These are phyloP conservation scores for Drosophila ambigua DNA, from an alignment of 1,140 invertebrate species.

Conservation along the genomic window DNA sequence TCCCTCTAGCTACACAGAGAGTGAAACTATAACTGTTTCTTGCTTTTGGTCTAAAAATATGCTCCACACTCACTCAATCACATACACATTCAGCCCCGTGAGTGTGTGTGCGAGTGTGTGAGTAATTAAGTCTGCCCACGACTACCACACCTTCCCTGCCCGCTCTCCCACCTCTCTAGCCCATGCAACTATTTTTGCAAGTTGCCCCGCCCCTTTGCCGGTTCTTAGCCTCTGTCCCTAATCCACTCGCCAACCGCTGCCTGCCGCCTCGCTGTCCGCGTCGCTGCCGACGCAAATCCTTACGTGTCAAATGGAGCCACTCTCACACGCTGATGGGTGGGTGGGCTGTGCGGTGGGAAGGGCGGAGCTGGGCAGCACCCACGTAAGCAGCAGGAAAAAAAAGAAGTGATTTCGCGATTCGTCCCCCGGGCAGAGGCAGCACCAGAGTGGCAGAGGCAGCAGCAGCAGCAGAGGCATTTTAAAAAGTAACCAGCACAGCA, in stretches of 20 bases:
- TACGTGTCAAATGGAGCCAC: conserved; percentile 65
- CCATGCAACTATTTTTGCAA: conserved; percentile 62
- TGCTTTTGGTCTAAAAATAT: conserved; percentile 66
- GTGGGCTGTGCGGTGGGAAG: conserved; percentile 32
- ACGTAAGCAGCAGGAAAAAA: conserved; percentile 65
- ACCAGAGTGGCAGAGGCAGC: background rate
- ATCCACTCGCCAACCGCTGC: conserved; percentile 31
- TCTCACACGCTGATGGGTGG: background rate
- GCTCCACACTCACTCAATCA: conserved; percentile 13
- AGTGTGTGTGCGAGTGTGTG: conserved; percentile 22
- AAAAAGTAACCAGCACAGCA: background rate
- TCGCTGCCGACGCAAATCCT: conserved; percentile 68
- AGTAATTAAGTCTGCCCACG: conserved; percentile 75
- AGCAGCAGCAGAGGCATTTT: conserved; percentile 12
- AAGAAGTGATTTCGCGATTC: conserved; percentile 67
- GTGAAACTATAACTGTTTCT: conserved; percentile 64
- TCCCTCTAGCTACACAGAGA: background rate
- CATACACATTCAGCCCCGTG: conserved; percentile 2
- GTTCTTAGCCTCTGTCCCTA: conserved; percentile 40
- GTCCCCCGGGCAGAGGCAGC: conserved; percentile 70
- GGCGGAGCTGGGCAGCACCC: conserved; percentile 32
- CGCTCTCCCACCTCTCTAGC: conserved; percentile 1
- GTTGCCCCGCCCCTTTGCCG: conserved; percentile 54
- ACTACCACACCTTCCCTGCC: conserved; percentile 32
- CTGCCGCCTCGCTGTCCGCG: background rate